These are phyloP conservation scores for Nasonia oneida DNA, from an alignment of 2,888 invertebrate genomes.

Conservation along the genomic window DNA sequence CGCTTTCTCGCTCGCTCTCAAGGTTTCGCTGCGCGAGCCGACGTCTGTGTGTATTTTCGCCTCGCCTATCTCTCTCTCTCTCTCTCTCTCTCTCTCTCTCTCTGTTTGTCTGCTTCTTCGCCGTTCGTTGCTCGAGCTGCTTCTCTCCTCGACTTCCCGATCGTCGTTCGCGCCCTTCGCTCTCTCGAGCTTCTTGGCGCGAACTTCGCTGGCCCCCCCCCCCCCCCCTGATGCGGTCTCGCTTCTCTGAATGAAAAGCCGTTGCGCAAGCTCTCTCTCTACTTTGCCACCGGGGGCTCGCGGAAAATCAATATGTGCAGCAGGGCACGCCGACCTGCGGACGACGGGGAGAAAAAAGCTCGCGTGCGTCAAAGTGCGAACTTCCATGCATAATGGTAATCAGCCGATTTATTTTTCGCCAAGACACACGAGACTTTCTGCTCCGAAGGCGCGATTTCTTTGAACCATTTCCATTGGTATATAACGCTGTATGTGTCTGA, in stretches of 20 bases:
- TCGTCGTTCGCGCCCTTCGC: conserved; percentile 1
- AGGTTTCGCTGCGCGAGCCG: conserved; percentile 38
- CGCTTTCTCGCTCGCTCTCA: conserved; percentile 15
- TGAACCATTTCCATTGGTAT: too few species aligned
- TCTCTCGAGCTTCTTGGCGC: conserved; percentile 1
- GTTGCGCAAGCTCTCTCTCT: not conserved
- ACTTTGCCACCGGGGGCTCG: not conserved
- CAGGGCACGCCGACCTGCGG: conserved; percentile 6
- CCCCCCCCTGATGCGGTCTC: not conserved
- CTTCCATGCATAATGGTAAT: conserved; percentile 41
- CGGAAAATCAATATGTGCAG: conserved; percentile 38
- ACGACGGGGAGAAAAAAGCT: not conserved
- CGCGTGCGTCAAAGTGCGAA: conserved; percentile 38
- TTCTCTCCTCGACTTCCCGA: not conserved
- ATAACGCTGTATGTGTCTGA: too few species aligned
- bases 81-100: not conserved
- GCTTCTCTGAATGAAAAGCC: not conserved
- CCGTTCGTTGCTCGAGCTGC: not conserved
- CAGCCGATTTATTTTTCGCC: not conserved
- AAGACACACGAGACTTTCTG: too few species aligned
- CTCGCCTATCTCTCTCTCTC: conserved; percentile 13
- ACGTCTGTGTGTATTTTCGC: conserved; percentile 55
- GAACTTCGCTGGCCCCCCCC: not conserved
- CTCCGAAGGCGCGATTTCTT: not conserved
- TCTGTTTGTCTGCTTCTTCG: conserved; percentile 3